Conservation (phyloP, 2,888 invertebrate species). For the Escarpia spicata region DNA sequence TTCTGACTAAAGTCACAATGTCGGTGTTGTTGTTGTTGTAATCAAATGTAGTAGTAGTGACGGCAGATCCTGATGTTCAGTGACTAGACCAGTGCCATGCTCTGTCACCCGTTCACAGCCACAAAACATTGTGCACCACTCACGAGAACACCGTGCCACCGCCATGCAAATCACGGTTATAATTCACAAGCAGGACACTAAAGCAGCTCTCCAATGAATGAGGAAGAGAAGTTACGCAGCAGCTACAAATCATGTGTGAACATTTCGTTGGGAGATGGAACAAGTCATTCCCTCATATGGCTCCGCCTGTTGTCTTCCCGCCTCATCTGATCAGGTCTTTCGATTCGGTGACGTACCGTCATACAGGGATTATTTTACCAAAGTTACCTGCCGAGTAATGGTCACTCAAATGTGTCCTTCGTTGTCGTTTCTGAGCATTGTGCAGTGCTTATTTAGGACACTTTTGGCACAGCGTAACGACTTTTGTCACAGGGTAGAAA, state of each 20-base stretch:
- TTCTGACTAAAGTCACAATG: neutral
- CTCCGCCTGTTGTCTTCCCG: neutral
- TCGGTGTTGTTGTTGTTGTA: neutral
- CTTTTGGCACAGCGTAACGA: neutral
- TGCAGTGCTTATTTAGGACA: neutral
- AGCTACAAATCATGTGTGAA: conserved; percentile 10
- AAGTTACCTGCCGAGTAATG: neutral
- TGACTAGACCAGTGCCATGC: no score
- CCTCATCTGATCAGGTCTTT: neutral
- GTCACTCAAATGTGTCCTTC: neutral
- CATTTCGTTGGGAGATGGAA: neutral
- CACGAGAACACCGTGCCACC: neutral
- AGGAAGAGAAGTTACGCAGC: neutral
- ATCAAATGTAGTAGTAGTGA: neutral
- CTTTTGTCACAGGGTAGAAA: neutral
- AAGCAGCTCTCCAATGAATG: neutral
- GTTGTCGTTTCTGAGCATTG: neutral
- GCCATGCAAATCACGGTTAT: neutral
- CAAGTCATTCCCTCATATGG: neutral
- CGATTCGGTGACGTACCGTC: neutral
- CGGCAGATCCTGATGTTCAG: neutral
- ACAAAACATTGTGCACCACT: neutral
- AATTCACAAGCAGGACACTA: neutral
- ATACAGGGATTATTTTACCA: conserved; percentile 1
- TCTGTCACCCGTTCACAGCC: neutral